Evolutionary conservation across 2,888 invertebrate genomes (phyloP), one percentile per base, ranked within the genome.

Genomic region (Malthinus flaveolus): DNA sequence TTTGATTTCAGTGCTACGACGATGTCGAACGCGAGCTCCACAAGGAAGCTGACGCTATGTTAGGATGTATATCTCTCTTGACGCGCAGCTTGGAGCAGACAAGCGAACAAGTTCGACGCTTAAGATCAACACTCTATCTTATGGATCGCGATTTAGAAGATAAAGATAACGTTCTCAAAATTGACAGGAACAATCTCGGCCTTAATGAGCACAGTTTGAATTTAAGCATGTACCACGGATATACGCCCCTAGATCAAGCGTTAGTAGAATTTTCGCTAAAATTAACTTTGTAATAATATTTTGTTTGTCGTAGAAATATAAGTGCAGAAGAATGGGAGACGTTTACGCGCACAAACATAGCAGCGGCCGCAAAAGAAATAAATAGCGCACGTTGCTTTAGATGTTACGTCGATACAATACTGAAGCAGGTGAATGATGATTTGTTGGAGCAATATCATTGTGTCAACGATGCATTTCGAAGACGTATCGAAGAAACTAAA

Each of bases 81-180:
- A 83, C 83, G 61, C 83, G 89, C 49, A 85, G 88, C 0, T 76
- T 91, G 8, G 91, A 92, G 72, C 89, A 95, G 76, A 82, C 89
- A 0, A 84, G 86, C 31, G 95, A 96, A 74, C 93, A 95, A 79
- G 84, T 94, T 72, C 85, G 95, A 55, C 85, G 91, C 59, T 80
- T 95, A 39, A 85, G 93, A 53, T 87, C 93, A 6, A 87, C 89
- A 0, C 85, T 89, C 61, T 94, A 91, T 76, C 84, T 89, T 49
- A 82, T 96, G 64, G 93, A 95, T 72, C 86, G 89, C 53, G 95
- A 95, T 79, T 79, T 95, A 33, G 86, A 88, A 63, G 90, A 92
- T 71, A 96, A 96, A 75, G 87, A 88, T 65, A 85, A 84, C 50
- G 92, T 93, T 13, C 81, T 92, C 49, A 85, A 86, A 66, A 87